Conservation (phyloP, 2,113 vertebrate genomes). For the Barnardius zonarius region DNA sequence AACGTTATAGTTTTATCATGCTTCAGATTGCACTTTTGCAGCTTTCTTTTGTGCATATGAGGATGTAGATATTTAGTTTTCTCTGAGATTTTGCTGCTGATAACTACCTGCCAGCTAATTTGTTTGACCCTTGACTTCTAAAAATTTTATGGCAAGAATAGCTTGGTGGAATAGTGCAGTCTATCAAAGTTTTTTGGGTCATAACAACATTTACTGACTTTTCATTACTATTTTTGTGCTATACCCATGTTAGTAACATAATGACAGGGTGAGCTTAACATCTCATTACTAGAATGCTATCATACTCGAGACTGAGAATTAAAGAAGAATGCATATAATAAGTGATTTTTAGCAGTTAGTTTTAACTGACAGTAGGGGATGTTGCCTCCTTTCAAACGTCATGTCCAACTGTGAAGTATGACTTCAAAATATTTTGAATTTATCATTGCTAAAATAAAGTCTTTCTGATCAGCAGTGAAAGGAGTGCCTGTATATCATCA, state of each 20-base stretch:
- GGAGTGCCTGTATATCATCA: neutral
- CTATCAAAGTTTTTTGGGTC: neutral
- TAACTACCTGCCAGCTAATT: conserved; percentile 59
- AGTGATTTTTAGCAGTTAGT: neutral
- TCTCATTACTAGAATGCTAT: neutral
- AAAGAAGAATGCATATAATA: neutral
- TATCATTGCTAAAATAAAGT: neutral
- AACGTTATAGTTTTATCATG: conserved; percentile 45
- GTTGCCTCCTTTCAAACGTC: neutral
- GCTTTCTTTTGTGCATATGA: conserved; percentile 1
- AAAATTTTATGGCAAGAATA: conserved; percentile 43
- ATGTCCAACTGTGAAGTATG: neutral
- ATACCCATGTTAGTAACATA: neutral
- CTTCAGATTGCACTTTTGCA: conserved; percentile 52
- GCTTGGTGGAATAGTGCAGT: conserved; percentile 10
- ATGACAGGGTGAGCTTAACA: neutral
- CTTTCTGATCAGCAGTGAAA: neutral
- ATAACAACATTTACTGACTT: conserved; percentile 4
- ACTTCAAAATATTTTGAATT: neutral
- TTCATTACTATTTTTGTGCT: neutral
- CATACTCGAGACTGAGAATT: neutral
- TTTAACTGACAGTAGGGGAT: neutral
- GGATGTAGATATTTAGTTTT: conserved; percentile 64
- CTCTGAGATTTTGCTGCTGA: conserved; percentile 49
- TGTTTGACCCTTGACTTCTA: conserved; percentile 49